These are phyloP conservation scores for Meteorus cinctellus DNA, from an alignment of 2,888 invertebrate genomes.

Conservation along the genomic window DNA sequence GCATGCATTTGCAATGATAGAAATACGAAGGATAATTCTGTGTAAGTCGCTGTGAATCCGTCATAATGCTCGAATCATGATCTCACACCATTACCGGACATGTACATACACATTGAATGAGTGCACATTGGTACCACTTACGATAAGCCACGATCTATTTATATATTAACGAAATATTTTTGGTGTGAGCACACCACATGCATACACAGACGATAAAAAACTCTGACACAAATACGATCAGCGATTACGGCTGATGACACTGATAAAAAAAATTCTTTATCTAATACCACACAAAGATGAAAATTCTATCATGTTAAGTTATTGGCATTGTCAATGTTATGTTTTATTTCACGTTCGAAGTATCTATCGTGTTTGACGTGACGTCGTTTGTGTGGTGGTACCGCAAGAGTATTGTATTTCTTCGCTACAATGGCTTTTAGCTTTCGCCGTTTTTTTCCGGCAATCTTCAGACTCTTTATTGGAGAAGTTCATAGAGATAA, in stretches of 20 bases:
- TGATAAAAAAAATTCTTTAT: conserved; percentile 6
- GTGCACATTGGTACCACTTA: conserved; percentile 41
- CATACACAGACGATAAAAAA: background rate
- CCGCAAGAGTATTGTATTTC: background rate
- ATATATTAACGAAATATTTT: conserved; percentile 47
- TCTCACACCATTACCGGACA: conserved; percentile 55
- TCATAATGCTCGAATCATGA: conserved; percentile 66
- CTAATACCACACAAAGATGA: background rate
- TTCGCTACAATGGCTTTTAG: conserved; percentile 12
- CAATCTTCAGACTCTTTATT: conserved; percentile 43
- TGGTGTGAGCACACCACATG: conserved; percentile 1
- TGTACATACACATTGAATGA: conserved; percentile 35
- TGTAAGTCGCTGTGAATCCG: conserved; percentile 56
- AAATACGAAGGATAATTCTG: conserved; percentile 52
- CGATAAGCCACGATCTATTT: conserved; percentile 54
- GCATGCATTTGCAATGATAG: conserved; percentile 40
- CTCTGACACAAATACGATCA: background rate
- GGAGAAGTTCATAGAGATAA: background rate
- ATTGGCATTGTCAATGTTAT: background rate
- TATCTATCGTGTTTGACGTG: conserved; percentile 42
- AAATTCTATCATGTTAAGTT: background rate
- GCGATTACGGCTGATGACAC: background rate
- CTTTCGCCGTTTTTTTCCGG: conserved; percentile 38
- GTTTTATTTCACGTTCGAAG: background rate
- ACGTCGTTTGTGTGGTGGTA: conserved; percentile 44